Conservation (phyloP, 2,113 vertebrate genomes). For the Antechinus stuartii region DNA sequence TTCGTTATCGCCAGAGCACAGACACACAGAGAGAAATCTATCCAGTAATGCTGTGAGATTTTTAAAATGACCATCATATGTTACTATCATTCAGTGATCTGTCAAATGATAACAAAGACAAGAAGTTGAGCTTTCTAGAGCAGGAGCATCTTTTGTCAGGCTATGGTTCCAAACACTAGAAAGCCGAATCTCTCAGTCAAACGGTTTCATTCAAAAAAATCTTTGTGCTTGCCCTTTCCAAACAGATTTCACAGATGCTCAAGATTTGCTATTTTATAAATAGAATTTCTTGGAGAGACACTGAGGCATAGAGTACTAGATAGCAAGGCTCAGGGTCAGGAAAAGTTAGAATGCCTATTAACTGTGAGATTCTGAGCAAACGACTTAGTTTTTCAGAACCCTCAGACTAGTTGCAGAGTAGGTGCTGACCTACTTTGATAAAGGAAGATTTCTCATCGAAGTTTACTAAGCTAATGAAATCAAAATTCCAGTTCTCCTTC, state of each 20-base stretch:
- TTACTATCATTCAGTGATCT: not conserved
- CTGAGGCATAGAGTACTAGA: not conserved
- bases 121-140: conserved; percentile 35
- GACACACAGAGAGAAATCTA: conserved; percentile 19
- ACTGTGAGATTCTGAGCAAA: not conserved
- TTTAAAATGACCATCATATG: conserved; percentile 39
- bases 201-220: not conserved
- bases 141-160: not conserved
- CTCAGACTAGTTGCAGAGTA: not conserved
- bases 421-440: not conserved
- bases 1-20: not conserved
- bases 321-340: not conserved
- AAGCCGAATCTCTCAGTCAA: not conserved
- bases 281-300: not conserved
- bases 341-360: not conserved
- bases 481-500: not conserved
- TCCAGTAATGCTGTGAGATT: conserved; percentile 22
- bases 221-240: conserved; percentile 9
- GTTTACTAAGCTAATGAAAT: not conserved
- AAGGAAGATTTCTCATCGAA: not conserved
- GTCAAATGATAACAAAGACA: conserved; percentile 43
- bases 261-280: not conserved
- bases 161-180: not conserved
- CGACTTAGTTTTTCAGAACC: not conserved
- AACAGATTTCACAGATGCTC: conserved; percentile 16